Percentiles rank a stretch among this genome's conserved stretches.
phyloP scores from a whole-genome alignment of 2,888 invertebrate species.

The Ornithoptera priamus region DNA sequence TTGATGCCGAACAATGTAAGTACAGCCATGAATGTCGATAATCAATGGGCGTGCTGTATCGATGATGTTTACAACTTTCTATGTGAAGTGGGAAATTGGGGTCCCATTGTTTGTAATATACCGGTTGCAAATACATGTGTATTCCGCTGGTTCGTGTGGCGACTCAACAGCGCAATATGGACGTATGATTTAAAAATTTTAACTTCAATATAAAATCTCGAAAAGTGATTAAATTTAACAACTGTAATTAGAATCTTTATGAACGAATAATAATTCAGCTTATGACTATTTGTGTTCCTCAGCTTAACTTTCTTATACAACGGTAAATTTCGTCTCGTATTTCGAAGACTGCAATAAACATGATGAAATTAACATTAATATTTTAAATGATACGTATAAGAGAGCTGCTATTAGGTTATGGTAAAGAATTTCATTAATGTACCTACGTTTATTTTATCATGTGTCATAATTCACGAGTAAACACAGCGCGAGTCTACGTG shows the following conservation, averaged over 20 bases:
- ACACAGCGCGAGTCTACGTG: conserved; percentile 69
- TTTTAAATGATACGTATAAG: conserved; percentile 41
- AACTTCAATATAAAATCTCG: not conserved
- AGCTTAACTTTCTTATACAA: conserved; percentile 62
- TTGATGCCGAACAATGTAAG: conserved; percentile 32
- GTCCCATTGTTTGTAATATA: conserved; percentile 45
- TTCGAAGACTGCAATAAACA: conserved; percentile 45
- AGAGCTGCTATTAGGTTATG: conserved; percentile 1
- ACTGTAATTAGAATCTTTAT: conserved; percentile 51
- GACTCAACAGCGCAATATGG: not conserved
- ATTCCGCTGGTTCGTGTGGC: conserved; percentile 23
- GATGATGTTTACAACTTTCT: conserved; percentile 65
- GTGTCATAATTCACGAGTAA: conserved; percentile 74
- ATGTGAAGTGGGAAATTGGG: conserved; percentile 53
- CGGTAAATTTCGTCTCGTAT: conserved; percentile 55
- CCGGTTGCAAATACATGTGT: not conserved
- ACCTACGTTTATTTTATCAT: conserved; percentile 41
- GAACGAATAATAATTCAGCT: conserved; percentile 43
- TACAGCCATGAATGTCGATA: conserved; percentile 37
- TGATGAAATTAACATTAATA: conserved; percentile 48
- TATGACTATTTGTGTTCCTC: conserved; percentile 49
- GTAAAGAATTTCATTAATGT: conserved; percentile 12
- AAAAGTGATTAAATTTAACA: conserved; percentile 36
- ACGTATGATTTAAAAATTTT: too few species aligned
- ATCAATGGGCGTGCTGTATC: conserved; percentile 38